These are phyloP conservation scores for Sarcophaga subvicina DNA, from an alignment of 2,888 invertebrate genomes.

Conservation along the genomic window DNA sequence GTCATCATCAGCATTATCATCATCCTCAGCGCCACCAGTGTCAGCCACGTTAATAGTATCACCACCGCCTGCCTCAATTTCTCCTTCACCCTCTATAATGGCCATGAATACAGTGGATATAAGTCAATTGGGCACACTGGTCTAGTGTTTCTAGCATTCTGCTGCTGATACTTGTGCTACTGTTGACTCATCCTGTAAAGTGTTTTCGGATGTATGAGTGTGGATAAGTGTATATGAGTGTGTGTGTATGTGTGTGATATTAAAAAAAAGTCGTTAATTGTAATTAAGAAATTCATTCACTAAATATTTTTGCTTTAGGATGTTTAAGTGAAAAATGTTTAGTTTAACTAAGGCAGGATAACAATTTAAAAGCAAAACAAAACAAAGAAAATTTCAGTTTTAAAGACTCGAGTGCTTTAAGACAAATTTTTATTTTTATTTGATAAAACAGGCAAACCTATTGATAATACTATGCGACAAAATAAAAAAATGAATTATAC, in stretches of 20 bases:
- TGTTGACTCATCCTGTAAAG: constrained; percentile 5
- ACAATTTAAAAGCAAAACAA: neutral
- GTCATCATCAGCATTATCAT: constrained; percentile 19
- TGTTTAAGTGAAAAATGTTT: constrained; percentile 19
- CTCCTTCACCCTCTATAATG: constrained; percentile 61
- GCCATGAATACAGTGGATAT: constrained; percentile 70
- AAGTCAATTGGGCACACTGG: constrained; percentile 72
- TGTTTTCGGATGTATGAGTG: constrained; percentile 1
- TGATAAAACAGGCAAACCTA: no score
- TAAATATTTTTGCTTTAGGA: constrained; percentile 11
- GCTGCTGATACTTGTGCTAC: neutral
- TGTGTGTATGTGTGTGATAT: neutral
- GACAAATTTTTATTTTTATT: no score
- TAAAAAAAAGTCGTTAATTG: constrained; percentile 1
- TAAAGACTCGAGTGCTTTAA: no score
- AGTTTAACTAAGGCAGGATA: no score
- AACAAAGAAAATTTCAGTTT: neutral
- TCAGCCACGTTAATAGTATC: constrained; percentile 20
- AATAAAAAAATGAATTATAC: no score
- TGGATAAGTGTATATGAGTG: neutral
- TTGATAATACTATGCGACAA: no score
- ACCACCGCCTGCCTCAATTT: constrained; percentile 48
- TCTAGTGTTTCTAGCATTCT: constrained; percentile 53
- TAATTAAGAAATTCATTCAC: constrained; percentile 35
- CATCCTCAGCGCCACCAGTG: constrained; percentile 18